Evolutionary conservation across 2,888 invertebrate genomes (phyloP), one percentile per base, ranked within the genome.

Genomic region (Chironomus tentans): DNA sequence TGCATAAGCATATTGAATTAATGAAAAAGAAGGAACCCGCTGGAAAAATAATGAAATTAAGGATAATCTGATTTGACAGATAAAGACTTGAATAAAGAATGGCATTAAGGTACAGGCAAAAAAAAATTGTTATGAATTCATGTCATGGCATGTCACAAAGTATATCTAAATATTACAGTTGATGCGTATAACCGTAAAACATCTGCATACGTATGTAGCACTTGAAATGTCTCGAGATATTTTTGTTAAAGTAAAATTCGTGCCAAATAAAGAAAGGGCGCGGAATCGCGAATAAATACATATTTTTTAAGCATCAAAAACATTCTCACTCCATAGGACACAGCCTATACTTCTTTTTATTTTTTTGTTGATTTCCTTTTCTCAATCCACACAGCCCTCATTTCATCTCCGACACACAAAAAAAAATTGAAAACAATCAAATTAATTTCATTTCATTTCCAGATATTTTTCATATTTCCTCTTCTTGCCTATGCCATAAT

Each of bases 11-110:
- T 38, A 38, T 38, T n/a, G 50, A 50, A 15, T 15, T 13, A 50
- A 15, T 15, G 21, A 18, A 65, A 12, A 22, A 65, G 13, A 65
- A 22, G 21, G 22, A 65, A 22, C 24, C 18, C 18, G 22, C 24
- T n/a, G 65, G 65, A 65, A 65, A 65, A 22, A 70, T 70, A 47
- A 70, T 47, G 13, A 47, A 70, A 70, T 70, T 70, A 48, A 70
- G 18, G 18, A 70, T 70, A 70, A 70, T 47, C 15, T 47, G 48
- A 70, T 70, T 70, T 70, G 69, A 70, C 70, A 70, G 50, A 70
- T 13, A 21, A 65, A 65, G 65, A 65, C 21, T 24, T 24, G 24
- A 65, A 65, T 24, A 24, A 65, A 65, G 65, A 24, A 65, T 65
- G 24, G 24, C 4, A 22, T 15, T 56, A 15, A 18, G 18, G 18